These are phyloP conservation scores for Sinohyriopsis cumingii DNA, from an alignment of 2,888 invertebrate species.

Conservation along the genomic window DNA sequence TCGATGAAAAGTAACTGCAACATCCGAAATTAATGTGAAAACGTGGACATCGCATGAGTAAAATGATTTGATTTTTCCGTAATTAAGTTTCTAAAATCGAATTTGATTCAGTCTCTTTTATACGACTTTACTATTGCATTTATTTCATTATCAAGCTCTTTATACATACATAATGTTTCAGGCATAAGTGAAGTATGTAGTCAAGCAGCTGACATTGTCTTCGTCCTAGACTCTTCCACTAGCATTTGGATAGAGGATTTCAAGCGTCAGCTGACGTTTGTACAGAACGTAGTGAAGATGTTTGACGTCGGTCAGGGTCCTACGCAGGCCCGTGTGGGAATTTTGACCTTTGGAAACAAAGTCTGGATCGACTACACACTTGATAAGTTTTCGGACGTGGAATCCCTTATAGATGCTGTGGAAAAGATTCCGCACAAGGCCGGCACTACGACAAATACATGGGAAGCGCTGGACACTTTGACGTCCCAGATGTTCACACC, in stretches of 20 bases:
- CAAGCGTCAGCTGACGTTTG: conserved; percentile 48
- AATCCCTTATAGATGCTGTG: conserved; percentile 29
- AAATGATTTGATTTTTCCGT: too few species aligned
- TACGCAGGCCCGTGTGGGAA: conserved; percentile 46
- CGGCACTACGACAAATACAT: conserved; percentile 52
- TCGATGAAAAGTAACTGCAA: too few species aligned
- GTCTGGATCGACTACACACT: conserved; percentile 45
- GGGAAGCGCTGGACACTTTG: conserved; percentile 48
- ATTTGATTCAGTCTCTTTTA: too few species aligned
- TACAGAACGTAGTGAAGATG: conserved; percentile 42
- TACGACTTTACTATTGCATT: too few species aligned
- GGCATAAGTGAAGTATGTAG: conserved; percentile 13
- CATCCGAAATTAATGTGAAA: too few species aligned
- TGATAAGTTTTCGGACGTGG: conserved; percentile 31
- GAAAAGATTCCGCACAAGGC: conserved; percentile 30
- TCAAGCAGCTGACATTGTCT: conserved; percentile 53
- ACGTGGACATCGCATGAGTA: too few species aligned
- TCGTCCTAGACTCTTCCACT: conserved; percentile 53
- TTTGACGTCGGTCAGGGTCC: conserved; percentile 49
- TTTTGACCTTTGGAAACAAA: conserved; percentile 50
- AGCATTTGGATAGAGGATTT: conserved; percentile 62
- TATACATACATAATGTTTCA: too few species aligned
- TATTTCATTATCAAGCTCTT: too few species aligned
- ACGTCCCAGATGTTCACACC: conserved; percentile 42
- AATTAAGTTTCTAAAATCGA: too few species aligned